Conservation (phyloP, 92 coral and sea anemone genomes). For the Siderastrea siderea region DNA sequence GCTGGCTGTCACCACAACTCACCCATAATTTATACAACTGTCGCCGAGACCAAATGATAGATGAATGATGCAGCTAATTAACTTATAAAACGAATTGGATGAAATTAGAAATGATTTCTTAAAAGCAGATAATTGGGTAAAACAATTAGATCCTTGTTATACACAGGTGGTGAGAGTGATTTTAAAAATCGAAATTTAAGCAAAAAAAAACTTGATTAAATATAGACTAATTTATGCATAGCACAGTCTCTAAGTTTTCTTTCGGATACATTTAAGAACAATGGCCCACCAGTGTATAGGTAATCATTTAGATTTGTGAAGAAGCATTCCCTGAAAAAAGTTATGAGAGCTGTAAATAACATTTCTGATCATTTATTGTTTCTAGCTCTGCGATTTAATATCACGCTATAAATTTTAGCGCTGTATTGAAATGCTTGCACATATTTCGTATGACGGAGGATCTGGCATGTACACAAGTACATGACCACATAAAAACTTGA, state of each 20-base stretch:
- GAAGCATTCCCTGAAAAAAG: not conserved
- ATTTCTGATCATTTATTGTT: not conserved
- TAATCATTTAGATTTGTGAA: not conserved
- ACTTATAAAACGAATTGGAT: not conserved
- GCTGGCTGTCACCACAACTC: constrained; percentile 33
- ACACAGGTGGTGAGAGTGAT: not conserved
- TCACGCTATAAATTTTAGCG: not conserved
- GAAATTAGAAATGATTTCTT: constrained; percentile 5
- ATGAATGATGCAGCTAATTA: constrained; percentile 24
- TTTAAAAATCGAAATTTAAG: not conserved
- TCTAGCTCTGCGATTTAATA: not conserved
- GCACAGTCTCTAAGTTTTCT: constrained; percentile 51
- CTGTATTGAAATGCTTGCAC: not conserved
- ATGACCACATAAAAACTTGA: constrained; percentile 36
- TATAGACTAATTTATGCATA: constrained; percentile 51
- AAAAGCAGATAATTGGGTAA: constrained; percentile 21
- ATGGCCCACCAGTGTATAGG: not conserved
- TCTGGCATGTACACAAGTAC: constrained; percentile 22
- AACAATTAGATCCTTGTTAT: not conserved
- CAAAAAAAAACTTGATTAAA: not conserved
- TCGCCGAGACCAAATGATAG: constrained; percentile 28
- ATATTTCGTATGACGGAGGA: not conserved
- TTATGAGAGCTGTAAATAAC: not conserved
- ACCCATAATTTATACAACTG: constrained; percentile 44
- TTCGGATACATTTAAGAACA: constrained; percentile 11